A percentile compares a stretch with the other conserved stretches of the same genome.
Evolutionary conservation across 2,888 invertebrate genomes (phyloP).

Genomic region (Limulus polyphemus): DNA sequence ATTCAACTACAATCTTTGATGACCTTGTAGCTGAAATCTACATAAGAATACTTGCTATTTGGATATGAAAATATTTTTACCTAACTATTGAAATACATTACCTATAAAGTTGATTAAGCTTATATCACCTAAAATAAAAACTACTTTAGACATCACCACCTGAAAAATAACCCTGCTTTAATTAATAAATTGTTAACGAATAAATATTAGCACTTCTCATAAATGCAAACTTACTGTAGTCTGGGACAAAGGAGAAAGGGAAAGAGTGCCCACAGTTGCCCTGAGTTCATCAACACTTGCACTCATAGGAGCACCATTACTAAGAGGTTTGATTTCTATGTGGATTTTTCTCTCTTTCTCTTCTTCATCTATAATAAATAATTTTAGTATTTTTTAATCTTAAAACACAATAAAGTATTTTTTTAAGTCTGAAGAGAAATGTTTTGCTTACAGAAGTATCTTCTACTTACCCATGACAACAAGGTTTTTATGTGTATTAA

Average conservation of each 20-base stretch:
- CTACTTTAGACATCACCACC: not conserved
- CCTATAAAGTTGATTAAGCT: no score
- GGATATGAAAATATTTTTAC: no score
- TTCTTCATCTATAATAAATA: slow-evolving; percentile 44
- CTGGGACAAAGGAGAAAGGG: slow-evolving; percentile 40
- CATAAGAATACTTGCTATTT: no score
- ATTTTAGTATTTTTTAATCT: slow-evolving; percentile 10
- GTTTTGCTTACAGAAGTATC: no score
- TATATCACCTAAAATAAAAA: no score
- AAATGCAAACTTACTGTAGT: slow-evolving; percentile 38
- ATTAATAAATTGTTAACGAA: not conserved
- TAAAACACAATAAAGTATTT: not conserved
- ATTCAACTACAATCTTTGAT: no score
- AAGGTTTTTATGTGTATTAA: no score
- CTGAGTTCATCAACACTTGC: slow-evolving; percentile 90
- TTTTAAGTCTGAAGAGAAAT: not conserved
- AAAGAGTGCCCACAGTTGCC: slow-evolving; percentile 81
- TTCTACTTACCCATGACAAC: no score
- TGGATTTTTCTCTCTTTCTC: slow-evolving; percentile 78
- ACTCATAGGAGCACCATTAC: slow-evolving; percentile 69
- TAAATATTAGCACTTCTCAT: slow-evolving; percentile 10
- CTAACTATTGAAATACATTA: no score
- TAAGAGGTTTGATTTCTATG: slow-evolving; percentile 87
- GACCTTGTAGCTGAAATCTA: no score
- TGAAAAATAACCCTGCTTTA: not conserved